Conservation (phyloP, 2,888 invertebrate species). For the Drosophila nigricruria region DNA sequence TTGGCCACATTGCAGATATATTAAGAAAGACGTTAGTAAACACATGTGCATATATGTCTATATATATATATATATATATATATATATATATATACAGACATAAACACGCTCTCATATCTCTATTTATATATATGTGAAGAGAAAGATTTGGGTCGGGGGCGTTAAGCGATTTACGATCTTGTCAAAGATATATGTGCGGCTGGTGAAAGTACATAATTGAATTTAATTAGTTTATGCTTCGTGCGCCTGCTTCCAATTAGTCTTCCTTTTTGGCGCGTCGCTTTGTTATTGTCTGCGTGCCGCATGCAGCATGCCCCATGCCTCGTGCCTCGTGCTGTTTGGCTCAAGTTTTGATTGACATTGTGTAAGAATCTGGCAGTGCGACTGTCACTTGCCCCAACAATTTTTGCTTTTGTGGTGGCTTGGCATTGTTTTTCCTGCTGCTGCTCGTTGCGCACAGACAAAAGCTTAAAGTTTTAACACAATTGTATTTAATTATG, state of each 20-base stretch:
- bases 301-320: not conserved
- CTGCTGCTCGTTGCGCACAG: slow-evolving; percentile 36
- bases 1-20: slow-evolving; percentile 11
- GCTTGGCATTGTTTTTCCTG: slow-evolving; percentile 19
- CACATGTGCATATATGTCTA: not conserved
- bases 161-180: slow-evolving; percentile 75
- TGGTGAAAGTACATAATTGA: slow-evolving; percentile 65
- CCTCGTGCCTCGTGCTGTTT: not conserved
- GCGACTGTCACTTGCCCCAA: slow-evolving; percentile 4
- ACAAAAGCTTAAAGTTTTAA: slow-evolving; percentile 75
- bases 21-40: slow-evolving; percentile 33
- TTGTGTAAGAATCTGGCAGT: slow-evolving; percentile 48
- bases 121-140: slow-evolving; percentile 9
- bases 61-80: not conserved
- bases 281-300: slow-evolving; percentile 23
- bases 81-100: not conserved
- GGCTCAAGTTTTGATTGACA: slow-evolving; percentile 74
- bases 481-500: slow-evolving; percentile 79
- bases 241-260: slow-evolving; percentile 66
- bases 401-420: slow-evolving; percentile 31
- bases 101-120: slow-evolving; percentile 6
- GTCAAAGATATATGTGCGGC: slow-evolving; percentile 67
- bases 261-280: slow-evolving; percentile 58
- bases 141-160: slow-evolving; percentile 10
- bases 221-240: slow-evolving; percentile 74